Evolutionary conservation across 2,888 invertebrate genomes (phyloP), one percentile per base, ranked within the genome.

Genomic region (Globia sparganii): DNA sequence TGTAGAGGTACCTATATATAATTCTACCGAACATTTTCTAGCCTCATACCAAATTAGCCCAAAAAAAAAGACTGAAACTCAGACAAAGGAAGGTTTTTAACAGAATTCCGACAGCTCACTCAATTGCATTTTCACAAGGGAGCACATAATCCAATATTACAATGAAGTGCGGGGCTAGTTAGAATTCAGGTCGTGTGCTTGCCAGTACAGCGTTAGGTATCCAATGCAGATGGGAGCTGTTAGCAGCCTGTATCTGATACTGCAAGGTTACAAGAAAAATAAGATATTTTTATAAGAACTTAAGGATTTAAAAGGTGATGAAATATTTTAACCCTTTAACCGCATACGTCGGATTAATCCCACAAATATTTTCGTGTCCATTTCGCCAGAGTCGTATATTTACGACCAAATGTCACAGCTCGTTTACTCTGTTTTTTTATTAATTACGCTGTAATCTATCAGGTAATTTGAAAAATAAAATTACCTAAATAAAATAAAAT

Each of bases 181-280:
- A 53, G 77, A 69, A 86, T 87, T 86, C 87, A 87, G 59, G 62
- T 69, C 71, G 31, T 53, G 87, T 62, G 53, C 43, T 31, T 62
- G 18, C 43, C 56, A 46, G 74, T 69, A 64, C 66, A 70, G 28
- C 28, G 74, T 31, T 69, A 53, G 49, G 43, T 78, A 56, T 43
- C 72, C 11, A 21, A 75, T 75, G 75, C 75, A 69, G 75, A 84
- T 80, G 66, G 34, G 61, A 68, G 31, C 53, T 72, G 77, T 59
- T 71, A 71, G 71, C 70, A 76, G 56, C 11, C 18, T 66, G 1
- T 68, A 75, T 71, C 25, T 34, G 62, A 74, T 49, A 18, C 49
- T 62, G 53, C 9, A 40, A 46, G 75, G 76, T 76, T 34, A 34
- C 13, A 43, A 40, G 43, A 46, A 62, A 66, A 43, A 58, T 31